Conservation (phyloP, 2,797 vertebrate species). For the Graptemys geographica region DNA sequence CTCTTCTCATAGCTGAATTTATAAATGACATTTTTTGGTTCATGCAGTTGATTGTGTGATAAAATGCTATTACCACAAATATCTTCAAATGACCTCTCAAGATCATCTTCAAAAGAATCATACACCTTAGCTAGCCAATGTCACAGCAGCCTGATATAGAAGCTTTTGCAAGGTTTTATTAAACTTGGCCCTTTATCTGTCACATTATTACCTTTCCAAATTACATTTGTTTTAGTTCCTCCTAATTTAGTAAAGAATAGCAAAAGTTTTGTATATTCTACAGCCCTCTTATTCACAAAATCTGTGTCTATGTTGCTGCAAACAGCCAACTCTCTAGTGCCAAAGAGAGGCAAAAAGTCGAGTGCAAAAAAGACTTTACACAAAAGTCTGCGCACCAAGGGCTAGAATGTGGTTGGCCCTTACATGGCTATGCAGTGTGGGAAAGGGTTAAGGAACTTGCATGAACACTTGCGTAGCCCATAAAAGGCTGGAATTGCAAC, state of each 20-base stretch:
- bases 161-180: background rate
- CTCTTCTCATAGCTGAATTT: background rate
- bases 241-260: background rate
- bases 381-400: background rate
- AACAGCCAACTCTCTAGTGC: background rate
- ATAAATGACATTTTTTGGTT: background rate
- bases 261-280: background rate
- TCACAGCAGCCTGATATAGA: background rate
- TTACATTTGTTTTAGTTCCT: background rate
- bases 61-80: background rate
- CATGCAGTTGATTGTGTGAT: background rate
- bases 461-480: background rate
- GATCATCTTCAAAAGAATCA: background rate
- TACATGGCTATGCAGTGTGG: background rate
- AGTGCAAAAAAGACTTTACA: background rate
- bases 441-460: background rate
- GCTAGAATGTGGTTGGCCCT: rapidly evolving
- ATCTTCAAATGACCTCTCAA: background rate
- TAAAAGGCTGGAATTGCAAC: background rate
- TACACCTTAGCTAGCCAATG: background rate
- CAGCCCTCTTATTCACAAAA: background rate
- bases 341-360: background rate
- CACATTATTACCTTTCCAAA: background rate
- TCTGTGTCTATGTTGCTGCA: background rate
- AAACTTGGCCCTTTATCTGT: background rate